A percentile compares a stretch with the other conserved stretches of the same genome.
Conservation (phyloP, 2,113 vertebrate genomes). For the Casuarius casuarius region DNA sequence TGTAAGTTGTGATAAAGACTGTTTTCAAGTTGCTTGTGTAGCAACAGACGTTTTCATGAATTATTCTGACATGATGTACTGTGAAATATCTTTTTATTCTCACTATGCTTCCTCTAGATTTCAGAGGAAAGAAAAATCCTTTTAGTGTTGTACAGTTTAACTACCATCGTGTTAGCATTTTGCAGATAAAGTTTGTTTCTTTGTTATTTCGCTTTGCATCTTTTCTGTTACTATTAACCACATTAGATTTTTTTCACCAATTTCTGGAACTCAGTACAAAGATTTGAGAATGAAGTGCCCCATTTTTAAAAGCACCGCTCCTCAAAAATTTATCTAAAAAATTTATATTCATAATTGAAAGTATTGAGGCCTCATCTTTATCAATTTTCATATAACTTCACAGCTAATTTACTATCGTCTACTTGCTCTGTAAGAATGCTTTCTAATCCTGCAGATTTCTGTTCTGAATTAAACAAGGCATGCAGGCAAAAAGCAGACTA, state of each 20-base stretch:
- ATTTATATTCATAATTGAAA: neutral
- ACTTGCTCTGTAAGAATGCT: neutral
- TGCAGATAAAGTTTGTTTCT: neutral
- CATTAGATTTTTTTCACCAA: neutral
- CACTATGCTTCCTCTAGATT: slow-evolving; percentile 29
- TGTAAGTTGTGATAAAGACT: slow-evolving; percentile 31
- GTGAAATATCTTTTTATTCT: slow-evolving; percentile 45
- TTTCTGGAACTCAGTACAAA: neutral
- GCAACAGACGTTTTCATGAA: slow-evolving; percentile 53
- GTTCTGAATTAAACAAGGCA: neutral
- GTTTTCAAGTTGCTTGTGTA: slow-evolving; percentile 38
- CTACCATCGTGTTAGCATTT: neutral
- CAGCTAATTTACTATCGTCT: neutral
- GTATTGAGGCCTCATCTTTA: neutral
- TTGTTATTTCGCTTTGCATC: neutral
- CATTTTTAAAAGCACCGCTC: neutral
- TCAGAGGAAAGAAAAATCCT: slow-evolving; percentile 5
- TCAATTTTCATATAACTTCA: neutral
- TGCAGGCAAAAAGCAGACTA: neutral
- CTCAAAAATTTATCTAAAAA: rapidly evolving
- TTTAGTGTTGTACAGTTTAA: slow-evolving; percentile 51
- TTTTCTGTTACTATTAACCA: neutral
- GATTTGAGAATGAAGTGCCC: neutral
- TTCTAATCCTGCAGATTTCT: neutral
- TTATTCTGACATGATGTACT: slow-evolving; percentile 55